Conservation (phyloP, 2,888 invertebrate species). For the Lasioglossum villosulum region DNA sequence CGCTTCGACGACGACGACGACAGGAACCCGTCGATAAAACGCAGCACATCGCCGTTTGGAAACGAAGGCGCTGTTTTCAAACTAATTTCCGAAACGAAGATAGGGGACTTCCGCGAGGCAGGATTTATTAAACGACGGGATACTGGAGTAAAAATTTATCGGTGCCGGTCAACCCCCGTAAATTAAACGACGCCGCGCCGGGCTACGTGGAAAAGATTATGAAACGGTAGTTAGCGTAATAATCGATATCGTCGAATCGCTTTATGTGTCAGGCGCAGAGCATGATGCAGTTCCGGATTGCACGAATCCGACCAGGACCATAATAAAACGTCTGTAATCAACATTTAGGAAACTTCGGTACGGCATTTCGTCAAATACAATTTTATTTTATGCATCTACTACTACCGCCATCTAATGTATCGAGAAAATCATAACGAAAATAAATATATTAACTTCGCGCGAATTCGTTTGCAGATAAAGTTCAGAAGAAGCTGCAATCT, state of each 20-base stretch:
- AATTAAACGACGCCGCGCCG: constrained; percentile 4
- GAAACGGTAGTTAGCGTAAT: constrained; percentile 5
- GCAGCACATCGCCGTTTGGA: not conserved
- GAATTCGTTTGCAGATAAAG: too few relatives aligned
- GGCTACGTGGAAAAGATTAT: constrained; percentile 28
- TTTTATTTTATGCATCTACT: too few relatives aligned
- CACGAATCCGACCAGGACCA: not conserved
- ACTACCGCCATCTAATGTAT: too few relatives aligned
- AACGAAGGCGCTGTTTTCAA: not conserved
- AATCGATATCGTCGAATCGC: constrained; percentile 12
- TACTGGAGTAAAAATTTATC: constrained; percentile 38
- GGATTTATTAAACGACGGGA: constrained; percentile 13
- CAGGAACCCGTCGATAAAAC: constrained; percentile 10
- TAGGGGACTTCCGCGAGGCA: not conserved
- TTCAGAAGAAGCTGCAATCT: too few relatives aligned
- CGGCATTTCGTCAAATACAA: not conserved
- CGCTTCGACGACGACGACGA: not conserved
- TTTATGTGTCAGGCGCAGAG: not conserved
- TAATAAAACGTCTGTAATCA: not conserved
- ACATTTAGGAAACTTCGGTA: not conserved
- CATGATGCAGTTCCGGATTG: not conserved
- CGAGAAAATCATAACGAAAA: too few relatives aligned
- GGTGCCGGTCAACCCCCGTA: not conserved
- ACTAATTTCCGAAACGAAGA: constrained; percentile 17
- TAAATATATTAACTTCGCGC: too few relatives aligned